Evolutionary conservation across 2,113 vertebrate genomes (phyloP).

Genomic region (Lepus timidus): DNA sequence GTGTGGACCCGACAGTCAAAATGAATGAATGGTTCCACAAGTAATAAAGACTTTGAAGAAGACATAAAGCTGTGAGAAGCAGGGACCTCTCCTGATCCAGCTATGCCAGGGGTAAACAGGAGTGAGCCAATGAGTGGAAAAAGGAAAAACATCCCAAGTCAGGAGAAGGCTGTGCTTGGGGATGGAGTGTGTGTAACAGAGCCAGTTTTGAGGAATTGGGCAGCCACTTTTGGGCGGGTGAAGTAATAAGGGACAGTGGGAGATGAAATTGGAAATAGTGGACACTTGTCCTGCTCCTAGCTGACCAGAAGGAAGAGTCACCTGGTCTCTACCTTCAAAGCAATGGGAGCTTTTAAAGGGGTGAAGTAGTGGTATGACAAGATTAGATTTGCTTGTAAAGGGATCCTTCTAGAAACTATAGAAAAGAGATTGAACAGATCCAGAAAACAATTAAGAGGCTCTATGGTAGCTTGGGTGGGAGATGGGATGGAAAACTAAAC

Average conservation of each 20-base stretch:
- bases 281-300: neutral
- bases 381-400: neutral
- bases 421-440: neutral
- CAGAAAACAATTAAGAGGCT: neutral
- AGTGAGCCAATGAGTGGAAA: neutral
- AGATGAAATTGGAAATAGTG: neutral
- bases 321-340: neutral
- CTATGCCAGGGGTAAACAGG: neutral
- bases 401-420: neutral
- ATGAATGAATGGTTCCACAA: neutral
- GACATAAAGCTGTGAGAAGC: neutral
- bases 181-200: neutral
- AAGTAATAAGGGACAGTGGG: neutral
- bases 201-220: neutral
- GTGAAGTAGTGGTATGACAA: neutral
- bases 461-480: neutral
- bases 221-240: neutral
- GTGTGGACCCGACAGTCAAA: neutral
- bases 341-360: neutral
- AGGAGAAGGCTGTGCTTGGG: neutral
- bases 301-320: neutral
- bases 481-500: neutral
- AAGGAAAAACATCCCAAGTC: too few relatives aligned
- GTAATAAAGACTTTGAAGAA: neutral
- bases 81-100: neutral